Conservation (phyloP, 2,888 invertebrate genomes). For the Ashinkailepas kermadecensis region DNA sequence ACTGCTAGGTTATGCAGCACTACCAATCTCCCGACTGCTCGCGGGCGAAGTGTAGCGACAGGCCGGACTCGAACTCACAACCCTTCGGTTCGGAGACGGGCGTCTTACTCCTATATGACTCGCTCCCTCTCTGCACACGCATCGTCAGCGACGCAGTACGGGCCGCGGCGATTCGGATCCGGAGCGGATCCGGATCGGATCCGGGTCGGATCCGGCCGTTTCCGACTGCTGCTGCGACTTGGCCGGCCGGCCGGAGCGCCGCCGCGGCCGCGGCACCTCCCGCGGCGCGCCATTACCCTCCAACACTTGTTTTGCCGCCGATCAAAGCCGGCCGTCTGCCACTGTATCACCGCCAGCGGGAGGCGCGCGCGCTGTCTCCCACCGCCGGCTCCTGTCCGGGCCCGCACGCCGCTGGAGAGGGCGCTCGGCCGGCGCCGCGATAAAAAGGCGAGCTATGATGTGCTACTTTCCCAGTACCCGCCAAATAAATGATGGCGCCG, state of each 20-base stretch:
- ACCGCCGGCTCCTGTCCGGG: not conserved
- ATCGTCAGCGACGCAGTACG: too few species aligned
- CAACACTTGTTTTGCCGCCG: conserved; percentile 10
- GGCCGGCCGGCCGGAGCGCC: not conserved
- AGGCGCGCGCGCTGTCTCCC: not conserved
- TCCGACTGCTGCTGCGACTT: too few species aligned
- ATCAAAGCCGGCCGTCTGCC: not conserved
- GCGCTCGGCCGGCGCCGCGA: not conserved
- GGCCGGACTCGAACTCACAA: too few species aligned
- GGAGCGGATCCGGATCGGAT: too few species aligned
- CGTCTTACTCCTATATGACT: too few species aligned
- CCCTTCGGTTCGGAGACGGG: too few species aligned
- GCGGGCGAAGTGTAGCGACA: too few species aligned
- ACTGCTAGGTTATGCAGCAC: too few species aligned
- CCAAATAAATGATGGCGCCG: not conserved
- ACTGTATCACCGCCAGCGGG: not conserved
- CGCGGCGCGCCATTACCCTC: not conserved
- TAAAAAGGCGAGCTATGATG: not conserved
- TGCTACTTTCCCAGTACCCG: not conserved
- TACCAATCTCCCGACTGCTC: too few species aligned
- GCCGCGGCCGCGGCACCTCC: not conserved
- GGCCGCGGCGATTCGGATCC: too few species aligned
- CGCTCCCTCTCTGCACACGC: too few species aligned
- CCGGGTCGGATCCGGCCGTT: too few species aligned
- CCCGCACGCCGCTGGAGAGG: not conserved